Evolutionary conservation across 2,888 invertebrate genomes (phyloP).

Genomic region (Sinhomidia bicolor): DNA sequence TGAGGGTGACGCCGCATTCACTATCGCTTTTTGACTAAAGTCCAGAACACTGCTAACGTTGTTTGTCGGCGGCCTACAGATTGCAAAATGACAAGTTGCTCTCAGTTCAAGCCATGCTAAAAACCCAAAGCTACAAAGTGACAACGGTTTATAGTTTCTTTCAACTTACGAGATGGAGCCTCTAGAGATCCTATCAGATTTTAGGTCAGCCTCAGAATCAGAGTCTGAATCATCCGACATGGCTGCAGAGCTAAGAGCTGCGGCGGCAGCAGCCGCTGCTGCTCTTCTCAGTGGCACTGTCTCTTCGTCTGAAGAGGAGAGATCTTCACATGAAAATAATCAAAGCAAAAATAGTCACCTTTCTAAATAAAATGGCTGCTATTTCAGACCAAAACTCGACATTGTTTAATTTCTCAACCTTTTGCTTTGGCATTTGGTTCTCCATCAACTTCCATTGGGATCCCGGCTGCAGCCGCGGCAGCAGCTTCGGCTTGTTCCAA

Average conservation of each 20-base stretch:
- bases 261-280: slow-evolving; percentile 83
- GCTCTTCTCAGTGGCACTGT: slow-evolving; percentile 83
- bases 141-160: neutral
- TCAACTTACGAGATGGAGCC: slow-evolving; percentile 69
- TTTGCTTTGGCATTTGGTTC: slow-evolving; percentile 67
- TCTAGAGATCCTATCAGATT: slow-evolving; percentile 71
- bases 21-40: slow-evolving; percentile 77
- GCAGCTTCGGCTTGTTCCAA: slow-evolving; percentile 77
- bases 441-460: slow-evolving; percentile 66
- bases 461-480: slow-evolving; percentile 61
- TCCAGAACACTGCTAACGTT: slow-evolving; percentile 78
- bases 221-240: slow-evolving; percentile 86
- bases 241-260: slow-evolving; percentile 86
- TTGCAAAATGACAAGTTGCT: slow-evolving; percentile 10
- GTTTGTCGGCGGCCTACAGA: slow-evolving; percentile 72
- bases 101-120: neutral
- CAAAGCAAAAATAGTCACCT: neutral
- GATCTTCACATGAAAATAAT: too few species aligned
- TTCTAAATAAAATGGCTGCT: neutral
- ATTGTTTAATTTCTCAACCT: slow-evolving; percentile 62
- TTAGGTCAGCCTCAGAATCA: slow-evolving; percentile 87
- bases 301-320: slow-evolving; percentile 85
- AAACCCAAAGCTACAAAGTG: neutral
- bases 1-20: slow-evolving; percentile 46
- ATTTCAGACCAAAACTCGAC: neutral